These are phyloP conservation scores for Lasioglossum malachurum DNA, from an alignment of 2,888 invertebrate species.

Conservation along the genomic window DNA sequence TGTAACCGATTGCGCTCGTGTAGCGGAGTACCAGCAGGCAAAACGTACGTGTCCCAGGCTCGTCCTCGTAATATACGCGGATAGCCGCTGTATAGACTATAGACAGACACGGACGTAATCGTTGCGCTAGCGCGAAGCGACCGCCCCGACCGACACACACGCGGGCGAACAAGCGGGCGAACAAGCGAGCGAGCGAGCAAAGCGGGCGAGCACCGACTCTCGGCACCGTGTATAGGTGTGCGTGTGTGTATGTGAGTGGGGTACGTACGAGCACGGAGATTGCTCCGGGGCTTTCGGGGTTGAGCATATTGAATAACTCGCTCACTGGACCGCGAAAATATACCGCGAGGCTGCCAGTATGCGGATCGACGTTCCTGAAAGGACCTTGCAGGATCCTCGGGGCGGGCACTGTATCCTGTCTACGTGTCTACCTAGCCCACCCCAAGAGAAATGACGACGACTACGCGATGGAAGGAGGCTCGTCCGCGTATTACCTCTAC, in stretches of 20 bases:
- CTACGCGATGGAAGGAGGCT: slow-evolving; percentile 45
- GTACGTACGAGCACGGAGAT: slow-evolving; percentile 78
- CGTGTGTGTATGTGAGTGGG: slow-evolving; percentile 23
- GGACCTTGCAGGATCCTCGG: slow-evolving; percentile 79
- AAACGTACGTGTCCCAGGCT: slow-evolving; percentile 60
- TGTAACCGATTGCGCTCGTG: slow-evolving; percentile 56
- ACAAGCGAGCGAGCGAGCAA: neutral
- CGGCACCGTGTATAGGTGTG: neutral
- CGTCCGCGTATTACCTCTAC: slow-evolving; percentile 60
- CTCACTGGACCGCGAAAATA: slow-evolving; percentile 85
- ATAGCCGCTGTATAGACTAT: slow-evolving; percentile 28
- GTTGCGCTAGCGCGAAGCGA: slow-evolving; percentile 10
- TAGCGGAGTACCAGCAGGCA: slow-evolving; percentile 32
- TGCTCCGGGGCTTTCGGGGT: slow-evolving; percentile 83
- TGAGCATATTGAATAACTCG: slow-evolving; percentile 85
- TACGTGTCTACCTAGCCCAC: slow-evolving; percentile 74
- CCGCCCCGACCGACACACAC: neutral
- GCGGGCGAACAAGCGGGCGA: no score
- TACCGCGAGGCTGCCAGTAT: slow-evolving; percentile 80
- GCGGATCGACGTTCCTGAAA: slow-evolving; percentile 79
- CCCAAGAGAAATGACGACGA: slow-evolving; percentile 57
- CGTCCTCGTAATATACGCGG: slow-evolving; percentile 55
- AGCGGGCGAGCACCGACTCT: neutral
- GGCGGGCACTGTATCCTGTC: slow-evolving; percentile 77
- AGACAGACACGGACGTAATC: slow-evolving; percentile 28